Evolutionary conservation across 2,888 invertebrate species (phyloP).

Genomic region (Eulithis testata): DNA sequence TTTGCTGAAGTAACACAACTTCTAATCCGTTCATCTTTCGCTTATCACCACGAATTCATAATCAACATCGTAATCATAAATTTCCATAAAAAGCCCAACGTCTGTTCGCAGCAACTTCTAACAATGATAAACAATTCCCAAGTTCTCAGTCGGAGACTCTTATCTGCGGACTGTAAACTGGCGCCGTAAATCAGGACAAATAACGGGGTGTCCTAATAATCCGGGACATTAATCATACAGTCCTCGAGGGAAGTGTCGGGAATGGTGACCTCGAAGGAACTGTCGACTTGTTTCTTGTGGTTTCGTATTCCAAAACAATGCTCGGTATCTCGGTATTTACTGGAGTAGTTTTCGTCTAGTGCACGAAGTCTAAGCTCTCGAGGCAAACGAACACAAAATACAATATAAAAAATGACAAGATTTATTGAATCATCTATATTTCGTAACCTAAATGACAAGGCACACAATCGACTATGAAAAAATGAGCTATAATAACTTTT

Average conservation of each 20-base stretch:
- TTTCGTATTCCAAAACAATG: too few relatives aligned
- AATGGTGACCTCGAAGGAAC: conserved; percentile 14
- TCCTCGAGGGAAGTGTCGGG: conserved; percentile 24
- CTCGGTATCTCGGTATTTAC: too few relatives aligned
- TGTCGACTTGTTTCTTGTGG: conserved; percentile 5
- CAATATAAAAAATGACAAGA: too few relatives aligned
- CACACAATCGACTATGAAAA: background rate
- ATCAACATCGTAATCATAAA: conserved; percentile 12
- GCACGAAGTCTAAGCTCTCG: too few relatives aligned
- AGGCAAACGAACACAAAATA: too few relatives aligned
- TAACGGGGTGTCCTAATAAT: conserved; percentile 44
- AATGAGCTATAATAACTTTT: too few relatives aligned
- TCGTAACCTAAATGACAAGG: too few relatives aligned
- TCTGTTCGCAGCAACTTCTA: conserved; percentile 19
- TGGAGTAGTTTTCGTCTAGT: too few relatives aligned
- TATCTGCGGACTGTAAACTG: conserved; percentile 43
- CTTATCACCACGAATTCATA: conserved; percentile 1
- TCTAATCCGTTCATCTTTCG: background rate
- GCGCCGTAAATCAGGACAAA: conserved; percentile 38
- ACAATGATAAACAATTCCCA: conserved; percentile 36
- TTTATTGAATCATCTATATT: too few relatives aligned
- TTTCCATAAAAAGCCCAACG: conserved; percentile 15
- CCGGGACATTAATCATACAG: conserved; percentile 44
- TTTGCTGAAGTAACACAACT: too few relatives aligned
- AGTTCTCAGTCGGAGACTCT: conserved; percentile 34